phyloP scores from a whole-genome alignment of 2,888 invertebrate species.

The Salticus scenicus region DNA sequence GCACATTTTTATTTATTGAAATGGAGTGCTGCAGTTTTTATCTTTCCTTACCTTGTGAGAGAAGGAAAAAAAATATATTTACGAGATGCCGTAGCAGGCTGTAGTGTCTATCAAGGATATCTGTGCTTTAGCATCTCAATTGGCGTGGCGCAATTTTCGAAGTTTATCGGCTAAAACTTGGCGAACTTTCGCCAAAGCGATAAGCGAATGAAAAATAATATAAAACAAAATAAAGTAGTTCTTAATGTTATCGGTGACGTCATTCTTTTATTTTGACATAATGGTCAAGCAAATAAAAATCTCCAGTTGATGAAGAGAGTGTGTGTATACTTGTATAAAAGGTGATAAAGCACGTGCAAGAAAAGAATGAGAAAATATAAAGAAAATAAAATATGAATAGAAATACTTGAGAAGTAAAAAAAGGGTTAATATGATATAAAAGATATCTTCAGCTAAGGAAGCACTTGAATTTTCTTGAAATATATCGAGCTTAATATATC shows the following conservation, averaged over 20 bases:
- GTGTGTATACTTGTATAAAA: slow-evolving; percentile 3
- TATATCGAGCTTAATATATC: no score
- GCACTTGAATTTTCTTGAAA: no score
- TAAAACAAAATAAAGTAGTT: not conserved
- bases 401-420: no score
- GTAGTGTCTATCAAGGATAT: slow-evolving; percentile 37
- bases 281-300: slow-evolving; percentile 24
- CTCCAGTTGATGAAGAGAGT: slow-evolving; percentile 15
- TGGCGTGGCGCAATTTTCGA: slow-evolving; percentile 2
- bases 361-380: not conserved
- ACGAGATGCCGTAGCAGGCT: slow-evolving; percentile 29
- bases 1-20: slow-evolving; percentile 47
- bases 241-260: slow-evolving; percentile 37
- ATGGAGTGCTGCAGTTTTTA: slow-evolving; percentile 3
- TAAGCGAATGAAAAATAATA: slow-evolving; percentile 7
- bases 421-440: no score
- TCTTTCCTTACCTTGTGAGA: slow-evolving; percentile 18
- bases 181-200: not conserved
- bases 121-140: not conserved
- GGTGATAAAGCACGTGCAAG: slow-evolving; percentile 32
- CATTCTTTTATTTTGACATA: slow-evolving; percentile 50
- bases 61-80: slow-evolving; percentile 4
- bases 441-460: no score
- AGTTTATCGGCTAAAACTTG: not conserved
- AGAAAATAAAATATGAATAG: not conserved